These are phyloP conservation scores for Abrostola tripartita DNA, from an alignment of 2,888 invertebrate genomes.

Conservation along the genomic window DNA sequence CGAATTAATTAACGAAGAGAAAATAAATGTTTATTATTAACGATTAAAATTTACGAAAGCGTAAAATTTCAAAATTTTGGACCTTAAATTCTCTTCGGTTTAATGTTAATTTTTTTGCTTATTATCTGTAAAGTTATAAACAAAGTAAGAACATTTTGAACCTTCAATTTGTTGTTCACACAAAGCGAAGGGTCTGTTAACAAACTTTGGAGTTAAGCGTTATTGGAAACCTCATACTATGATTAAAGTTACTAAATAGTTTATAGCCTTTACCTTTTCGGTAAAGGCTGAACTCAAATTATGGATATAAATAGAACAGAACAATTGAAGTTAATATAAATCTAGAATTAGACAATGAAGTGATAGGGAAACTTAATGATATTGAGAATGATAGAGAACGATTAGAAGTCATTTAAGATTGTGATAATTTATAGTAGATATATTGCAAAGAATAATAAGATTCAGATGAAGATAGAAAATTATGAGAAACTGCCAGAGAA, in stretches of 20 bases:
- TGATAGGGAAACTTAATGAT: no score
- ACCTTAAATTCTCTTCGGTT: no score
- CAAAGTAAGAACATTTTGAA: neutral
- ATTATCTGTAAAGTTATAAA: no score
- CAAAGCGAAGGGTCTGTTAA: conserved; percentile 7
- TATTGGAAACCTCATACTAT: conserved; percentile 21
- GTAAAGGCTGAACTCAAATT: neutral
- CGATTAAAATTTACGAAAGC: no score
- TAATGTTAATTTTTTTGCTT: no score
- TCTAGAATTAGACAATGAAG: neutral
- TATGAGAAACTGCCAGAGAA: neutral
- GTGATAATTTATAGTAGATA: neutral
- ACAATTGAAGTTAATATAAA: neutral
- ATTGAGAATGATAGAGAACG: no score
- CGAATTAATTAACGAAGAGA: no score
- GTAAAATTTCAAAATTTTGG: no score
- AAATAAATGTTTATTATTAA: no score
- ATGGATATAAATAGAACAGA: neutral
- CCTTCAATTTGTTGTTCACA: neutral
- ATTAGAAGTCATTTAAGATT: neutral
- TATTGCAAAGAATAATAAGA: neutral
- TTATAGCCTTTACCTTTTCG: no score
- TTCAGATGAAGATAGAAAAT: neutral
- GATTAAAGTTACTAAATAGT: conserved; percentile 25
- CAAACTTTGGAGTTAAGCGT: conserved; percentile 19